These are phyloP conservation scores for Drosophila anomalata DNA, from an alignment of 2,888 invertebrate species.

Conservation along the genomic window DNA sequence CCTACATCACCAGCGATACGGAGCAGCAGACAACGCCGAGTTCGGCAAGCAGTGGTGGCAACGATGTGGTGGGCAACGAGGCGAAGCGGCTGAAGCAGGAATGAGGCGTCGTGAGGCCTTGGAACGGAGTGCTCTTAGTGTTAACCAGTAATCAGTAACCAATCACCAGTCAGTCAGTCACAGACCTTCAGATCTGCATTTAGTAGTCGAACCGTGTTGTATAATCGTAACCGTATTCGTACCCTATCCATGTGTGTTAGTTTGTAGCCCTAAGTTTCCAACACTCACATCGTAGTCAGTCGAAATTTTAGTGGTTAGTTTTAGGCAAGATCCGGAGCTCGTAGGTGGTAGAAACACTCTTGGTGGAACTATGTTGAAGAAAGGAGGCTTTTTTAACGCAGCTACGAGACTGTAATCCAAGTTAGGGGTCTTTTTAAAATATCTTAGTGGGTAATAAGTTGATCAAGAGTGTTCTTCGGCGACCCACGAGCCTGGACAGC, in stretches of 20 bases:
- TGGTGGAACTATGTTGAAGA: background rate
- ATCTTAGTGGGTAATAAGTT: background rate
- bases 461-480: slow-evolving; percentile 1
- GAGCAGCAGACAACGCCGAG: slow-evolving; percentile 56
- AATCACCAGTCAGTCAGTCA: slow-evolving; percentile 36
- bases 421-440: too few relatives aligned
- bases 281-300: slow-evolving; percentile 42
- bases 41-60: slow-evolving; percentile 34
- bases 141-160: slow-evolving; percentile 40
- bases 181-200: slow-evolving; percentile 55
- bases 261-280: slow-evolving; percentile 60
- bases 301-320: slow-evolving; percentile 44
- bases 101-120: slow-evolving; percentile 64
- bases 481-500: slow-evolving; percentile 36
- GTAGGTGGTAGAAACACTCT: background rate
- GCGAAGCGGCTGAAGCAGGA: slow-evolving; percentile 82
- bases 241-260: slow-evolving; percentile 52
- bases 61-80: slow-evolving; percentile 54
- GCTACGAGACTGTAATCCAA: background rate
- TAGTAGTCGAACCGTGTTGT: slow-evolving; percentile 54
- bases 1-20: slow-evolving; percentile 76
- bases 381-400: background rate
- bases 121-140: slow-evolving; percentile 29
- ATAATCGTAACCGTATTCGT: slow-evolving; percentile 30
- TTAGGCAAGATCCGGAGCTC: slow-evolving; percentile 45